Conservation (phyloP, 64 coral and sea anemone genomes). For the Actinia equina region DNA sequence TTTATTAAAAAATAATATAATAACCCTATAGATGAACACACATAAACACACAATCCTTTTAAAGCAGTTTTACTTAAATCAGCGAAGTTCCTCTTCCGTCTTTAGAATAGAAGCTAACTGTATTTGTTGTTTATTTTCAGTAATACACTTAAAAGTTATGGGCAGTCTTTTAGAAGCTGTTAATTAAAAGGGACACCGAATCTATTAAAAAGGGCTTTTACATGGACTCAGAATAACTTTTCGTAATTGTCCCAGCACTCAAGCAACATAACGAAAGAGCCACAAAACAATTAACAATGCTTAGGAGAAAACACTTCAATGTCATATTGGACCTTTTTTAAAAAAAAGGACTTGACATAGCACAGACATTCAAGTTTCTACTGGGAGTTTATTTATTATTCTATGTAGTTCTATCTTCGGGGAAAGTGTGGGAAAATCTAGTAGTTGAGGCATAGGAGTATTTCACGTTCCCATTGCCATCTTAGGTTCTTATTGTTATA, state of each 20-base stretch:
- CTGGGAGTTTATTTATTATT: neutral
- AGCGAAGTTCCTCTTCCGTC: too few species aligned
- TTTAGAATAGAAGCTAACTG: neutral
- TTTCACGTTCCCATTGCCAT: neutral
- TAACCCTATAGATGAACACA: too few species aligned
- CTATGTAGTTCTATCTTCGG: neutral
- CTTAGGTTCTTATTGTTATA: neutral
- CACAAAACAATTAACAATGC: neutral
- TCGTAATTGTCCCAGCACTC: conserved; percentile 1
- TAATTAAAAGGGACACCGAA: neutral
- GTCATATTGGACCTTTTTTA: neutral
- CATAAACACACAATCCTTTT: too few species aligned
- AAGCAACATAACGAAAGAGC: neutral
- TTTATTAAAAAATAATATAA: too few species aligned
- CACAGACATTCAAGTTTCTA: neutral
- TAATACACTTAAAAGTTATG: neutral
- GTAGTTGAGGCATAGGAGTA: neutral
- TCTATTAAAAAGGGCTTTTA: neutral
- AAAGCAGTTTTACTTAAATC: too few species aligned
- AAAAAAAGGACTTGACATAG: neutral
- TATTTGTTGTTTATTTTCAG: neutral
- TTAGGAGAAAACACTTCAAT: neutral
- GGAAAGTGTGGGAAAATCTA: conserved; percentile 7
- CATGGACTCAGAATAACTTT: neutral
- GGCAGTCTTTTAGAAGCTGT: neutral